Evolutionary conservation across 2,888 invertebrate genomes (phyloP), one percentile per base, ranked within the genome.

Genomic region (Drosophila acutilabella): DNA sequence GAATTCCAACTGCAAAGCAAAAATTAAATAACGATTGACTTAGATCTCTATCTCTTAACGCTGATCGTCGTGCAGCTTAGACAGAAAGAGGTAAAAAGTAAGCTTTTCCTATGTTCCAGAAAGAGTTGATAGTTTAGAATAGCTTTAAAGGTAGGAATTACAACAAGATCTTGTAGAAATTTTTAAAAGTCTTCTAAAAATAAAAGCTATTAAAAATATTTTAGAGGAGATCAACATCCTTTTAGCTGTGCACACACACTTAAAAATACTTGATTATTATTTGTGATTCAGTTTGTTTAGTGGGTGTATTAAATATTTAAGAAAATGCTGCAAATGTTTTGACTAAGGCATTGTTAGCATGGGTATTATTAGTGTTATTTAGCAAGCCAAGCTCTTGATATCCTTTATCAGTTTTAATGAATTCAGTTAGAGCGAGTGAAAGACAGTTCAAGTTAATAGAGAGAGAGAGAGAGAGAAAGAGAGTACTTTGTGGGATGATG

Each of bases 401-500:
- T 30, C n/a, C 18, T 14, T 47, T n/a, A 26, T 50, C n/a, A 41
- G 30, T 30, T 44, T 13, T 33, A 14, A 14, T 40, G 26, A 40
- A 26, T 16, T 40, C 20, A n/a, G 11, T 10, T 2, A 53, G 36
- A 38, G 52, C 18, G 14, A 59, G 42, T 33, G 42, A 30, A 11
- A 26, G 30, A 8, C 8, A 26, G 26, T 5, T 4, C 1, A n/a
- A 10, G 38, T 33, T 44, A 26, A 51, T 11, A 14, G 10, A 44
- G 23, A 48, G 40, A 53, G 44, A 74, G 44, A 59, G 42, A 23
- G 42, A 60, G 50, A 44, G 38, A 65, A 2, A 56, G 42, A 57
- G 56, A 45, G 47, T 48, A 64, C 30, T 47, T 68, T 60, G 33
- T 42, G 59, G 45, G 53, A 65, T 68, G 78, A 64, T 54, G 33